These are phyloP conservation scores for Corydoras sp. DNA, from an alignment of 2,113 vertebrate species.

Conservation along the genomic window DNA sequence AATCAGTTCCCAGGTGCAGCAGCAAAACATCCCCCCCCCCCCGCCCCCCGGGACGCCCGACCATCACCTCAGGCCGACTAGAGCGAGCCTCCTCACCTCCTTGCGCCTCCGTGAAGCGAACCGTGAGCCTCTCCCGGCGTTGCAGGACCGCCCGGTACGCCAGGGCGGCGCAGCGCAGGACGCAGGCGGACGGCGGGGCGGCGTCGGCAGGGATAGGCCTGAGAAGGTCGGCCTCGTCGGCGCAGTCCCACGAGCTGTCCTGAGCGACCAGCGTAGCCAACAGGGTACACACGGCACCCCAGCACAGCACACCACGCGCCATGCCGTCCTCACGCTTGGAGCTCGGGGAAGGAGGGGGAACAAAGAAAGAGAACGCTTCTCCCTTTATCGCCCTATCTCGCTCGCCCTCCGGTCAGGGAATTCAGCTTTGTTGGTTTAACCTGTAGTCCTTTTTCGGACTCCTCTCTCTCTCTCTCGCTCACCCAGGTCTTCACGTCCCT, in stretches of 20 bases:
- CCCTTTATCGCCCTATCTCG: not conserved
- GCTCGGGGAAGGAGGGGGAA: not conserved
- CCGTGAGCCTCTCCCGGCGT: conserved; percentile 49
- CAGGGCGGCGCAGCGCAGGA: conserved; percentile 57
- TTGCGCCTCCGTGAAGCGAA: conserved; percentile 53
- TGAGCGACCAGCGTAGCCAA: conserved; percentile 33
- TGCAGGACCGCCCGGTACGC: conserved; percentile 51
- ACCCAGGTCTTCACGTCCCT: not conserved
- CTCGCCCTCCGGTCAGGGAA: not conserved
- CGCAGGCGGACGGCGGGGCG: conserved; percentile 48
- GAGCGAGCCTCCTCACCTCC: conserved; percentile 52
- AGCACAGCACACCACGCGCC: conserved; percentile 43
- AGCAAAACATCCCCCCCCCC: no score
- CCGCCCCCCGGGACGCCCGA: no score
- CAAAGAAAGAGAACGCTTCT: not conserved
- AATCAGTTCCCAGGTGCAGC: no score
- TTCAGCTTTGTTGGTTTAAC: not conserved
- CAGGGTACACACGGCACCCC: conserved; percentile 43
- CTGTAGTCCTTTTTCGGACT: no score
- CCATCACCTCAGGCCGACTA: no score
- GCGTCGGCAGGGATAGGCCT: conserved; percentile 13
- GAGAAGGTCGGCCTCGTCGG: conserved; percentile 45
- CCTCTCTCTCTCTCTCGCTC: no score
- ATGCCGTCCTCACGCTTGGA: conserved; percentile 41
- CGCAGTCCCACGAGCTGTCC: conserved; percentile 43